Conservation (phyloP, 2,888 invertebrate species). For the Oscheius myriophilus region DNA sequence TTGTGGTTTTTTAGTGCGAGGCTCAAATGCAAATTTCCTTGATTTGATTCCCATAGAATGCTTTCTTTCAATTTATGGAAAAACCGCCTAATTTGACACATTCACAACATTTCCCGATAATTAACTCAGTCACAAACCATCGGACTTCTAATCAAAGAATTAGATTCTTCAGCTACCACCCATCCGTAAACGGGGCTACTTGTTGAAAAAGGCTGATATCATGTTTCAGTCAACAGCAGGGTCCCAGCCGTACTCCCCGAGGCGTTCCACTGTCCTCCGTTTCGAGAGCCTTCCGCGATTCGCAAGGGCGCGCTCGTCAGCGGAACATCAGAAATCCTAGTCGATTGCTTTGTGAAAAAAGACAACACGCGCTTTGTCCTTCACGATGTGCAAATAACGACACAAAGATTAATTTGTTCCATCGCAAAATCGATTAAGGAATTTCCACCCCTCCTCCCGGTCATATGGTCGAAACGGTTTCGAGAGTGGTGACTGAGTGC, state of each 20-base stretch:
- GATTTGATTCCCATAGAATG: too few relatives aligned
- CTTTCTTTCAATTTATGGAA: too few relatives aligned
- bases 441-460: constrained; percentile 4
- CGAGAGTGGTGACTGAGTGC: constrained; percentile 28
- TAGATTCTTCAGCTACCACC: too few relatives aligned
- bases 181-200: too few relatives aligned
- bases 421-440: not conserved
- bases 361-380: constrained; percentile 18
- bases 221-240: constrained; percentile 25
- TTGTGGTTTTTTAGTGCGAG: too few relatives aligned
- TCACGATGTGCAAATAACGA: constrained; percentile 18
- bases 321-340: constrained; percentile 28
- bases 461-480: constrained; percentile 29
- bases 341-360: constrained; percentile 21
- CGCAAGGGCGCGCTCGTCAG: constrained; percentile 3
- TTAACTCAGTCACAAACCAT: too few relatives aligned
- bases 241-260: not conserved
- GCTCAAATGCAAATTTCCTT: too few relatives aligned
- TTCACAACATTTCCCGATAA: too few relatives aligned
- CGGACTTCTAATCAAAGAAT: too few relatives aligned
- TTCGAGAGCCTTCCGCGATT: too few relatives aligned
- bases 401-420: constrained; percentile 26
- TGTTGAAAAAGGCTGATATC: constrained; percentile 2
- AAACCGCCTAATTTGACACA: too few relatives aligned
- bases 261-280: too few relatives aligned